Base-by-base conservation (phyloP, 2,113 vertebrate species). In the Platysteira castanea region DNA sequence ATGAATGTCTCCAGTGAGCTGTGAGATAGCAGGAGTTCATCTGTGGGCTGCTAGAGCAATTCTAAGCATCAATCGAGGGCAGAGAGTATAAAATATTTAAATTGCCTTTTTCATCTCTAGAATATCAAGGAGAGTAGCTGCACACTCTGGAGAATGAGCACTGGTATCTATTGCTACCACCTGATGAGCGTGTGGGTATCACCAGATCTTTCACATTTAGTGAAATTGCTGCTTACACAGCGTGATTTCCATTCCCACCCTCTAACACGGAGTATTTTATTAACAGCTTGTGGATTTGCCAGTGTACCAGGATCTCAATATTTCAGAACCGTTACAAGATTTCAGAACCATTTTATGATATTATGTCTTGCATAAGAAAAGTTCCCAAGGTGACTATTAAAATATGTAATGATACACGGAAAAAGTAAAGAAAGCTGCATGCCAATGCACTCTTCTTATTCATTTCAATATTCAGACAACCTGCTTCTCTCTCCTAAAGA, bases 81-180 rank as follows among this genome's bases (percentile, higher is more conserved):
- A 91, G 59, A 80, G 35, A n/a, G 35, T 63, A 80, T 90, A 47
- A 90, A 83, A 80, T 88, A 93, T 96, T 96, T 77, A 91, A 86
- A 93, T 92, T 91, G 28, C 12, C 47, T 67, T 79, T 90, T 90
- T 93, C 60, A 86, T 88, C 82, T 93, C 76, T 16, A 52, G 75
- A 90, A 88, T 84, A 57, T 75, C 39, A 81, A 93, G 64, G 35
- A 63, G 88, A 92, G 24, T 42, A 56, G 39, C 30, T 76, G 54
- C 54, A 88, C 27, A 13, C 70, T 64, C 84, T 65, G 30, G 64
- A 90, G 84, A 88, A 67, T 56, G 71, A 70, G 33, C 37, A 13
- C 84, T 64, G 0, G 12, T 71, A 52, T 46, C 60, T 73, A 11
- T 27, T 67, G 10, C 73, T 63, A 26, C 27, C 16, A 27, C 52